Evolutionary conservation across 2,113 vertebrate species (phyloP).

Genomic region (Etheostoma cragini): DNA sequence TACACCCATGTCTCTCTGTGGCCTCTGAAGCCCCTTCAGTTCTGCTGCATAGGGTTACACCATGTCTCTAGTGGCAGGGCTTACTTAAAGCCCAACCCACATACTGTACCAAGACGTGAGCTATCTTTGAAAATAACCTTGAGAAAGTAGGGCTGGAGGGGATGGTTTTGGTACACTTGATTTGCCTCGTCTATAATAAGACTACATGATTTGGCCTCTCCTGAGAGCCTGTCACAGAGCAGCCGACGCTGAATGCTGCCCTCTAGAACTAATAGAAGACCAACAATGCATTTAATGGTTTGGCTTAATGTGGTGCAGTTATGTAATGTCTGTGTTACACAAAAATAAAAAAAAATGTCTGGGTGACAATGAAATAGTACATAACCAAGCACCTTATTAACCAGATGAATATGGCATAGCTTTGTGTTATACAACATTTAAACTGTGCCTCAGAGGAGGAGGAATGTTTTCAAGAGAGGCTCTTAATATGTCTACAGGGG

Average conservation of each 20-base stretch:
- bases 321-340: conserved; percentile 52
- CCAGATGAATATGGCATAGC: conserved; percentile 29
- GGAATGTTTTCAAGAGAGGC: not conserved
- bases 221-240: conserved; percentile 66
- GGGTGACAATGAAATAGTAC: conserved; percentile 41
- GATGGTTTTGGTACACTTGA: conserved; percentile 75
- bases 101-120: conserved; percentile 76
- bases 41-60: conserved; percentile 66
- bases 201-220: conserved; percentile 74
- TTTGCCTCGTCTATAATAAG: conserved; percentile 80
- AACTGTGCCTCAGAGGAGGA: not conserved
- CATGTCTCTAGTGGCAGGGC: conserved; percentile 73
- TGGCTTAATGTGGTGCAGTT: conserved; percentile 52
- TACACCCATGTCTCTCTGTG: conserved; percentile 55
- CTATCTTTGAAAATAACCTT: conserved; percentile 86
- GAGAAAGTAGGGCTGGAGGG: conserved; percentile 81
- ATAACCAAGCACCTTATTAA: conserved; percentile 48
- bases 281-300: conserved; percentile 63
- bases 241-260: conserved; percentile 53
- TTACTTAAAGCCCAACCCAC: conserved; percentile 80
- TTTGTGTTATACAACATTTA: conserved; percentile 17
- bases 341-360: conserved; percentile 47
- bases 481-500: conserved; percentile 9
- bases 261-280: conserved; percentile 60
- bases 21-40: conserved; percentile 56